Evolutionary conservation across 2,888 invertebrate species (phyloP), one percentile per base, ranked within the genome.

Genomic region (Ptychoptera albimana): DNA sequence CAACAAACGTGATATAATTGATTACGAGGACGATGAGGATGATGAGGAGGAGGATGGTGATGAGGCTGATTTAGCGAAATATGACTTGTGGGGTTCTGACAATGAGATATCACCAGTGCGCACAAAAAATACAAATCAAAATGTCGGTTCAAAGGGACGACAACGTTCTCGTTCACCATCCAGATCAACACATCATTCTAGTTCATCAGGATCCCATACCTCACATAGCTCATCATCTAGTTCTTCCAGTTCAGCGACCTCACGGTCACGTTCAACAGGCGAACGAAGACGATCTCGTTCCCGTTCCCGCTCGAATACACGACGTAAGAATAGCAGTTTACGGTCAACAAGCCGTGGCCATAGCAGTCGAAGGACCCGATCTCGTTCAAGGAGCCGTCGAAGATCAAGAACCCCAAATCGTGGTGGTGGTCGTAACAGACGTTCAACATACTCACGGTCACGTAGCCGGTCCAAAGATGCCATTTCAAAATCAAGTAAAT

Each of bases 61-160:
- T 36, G 72, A 72, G 49, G 81, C 73, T 10, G 83, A 85, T 60
- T 68, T 84, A 40, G 79, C 82, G 16, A 84, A 84, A 59, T 86
- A 85, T 60, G 82, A 83, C 58, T 66, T 85, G 37, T 82, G 81
- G 77, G 81, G 79, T 47, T 73, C 73, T 50, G 78, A 77, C 48
- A 75, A 73, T 39, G 75, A 71, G 46, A 63, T 40, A 10, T 2
- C 31, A 29, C 29, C 34, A 5, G 23, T 23, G 23, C 23, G 23
- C 23, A 23, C 23, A 23, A 69, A 30, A 43, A 45, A 9, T 40
- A 39, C 9, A 43, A 39, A 13, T 3, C 30, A 39, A 45, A 42
- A 43, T n/a, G 41, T 12, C 37, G 15, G 15, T 2, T 34, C 7
- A 35, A 23, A 16, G 47, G 15, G 32, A 47, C 37, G 30, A 46